Conservation (phyloP, 2,888 invertebrate species). For the Amorpha juglandis region DNA sequence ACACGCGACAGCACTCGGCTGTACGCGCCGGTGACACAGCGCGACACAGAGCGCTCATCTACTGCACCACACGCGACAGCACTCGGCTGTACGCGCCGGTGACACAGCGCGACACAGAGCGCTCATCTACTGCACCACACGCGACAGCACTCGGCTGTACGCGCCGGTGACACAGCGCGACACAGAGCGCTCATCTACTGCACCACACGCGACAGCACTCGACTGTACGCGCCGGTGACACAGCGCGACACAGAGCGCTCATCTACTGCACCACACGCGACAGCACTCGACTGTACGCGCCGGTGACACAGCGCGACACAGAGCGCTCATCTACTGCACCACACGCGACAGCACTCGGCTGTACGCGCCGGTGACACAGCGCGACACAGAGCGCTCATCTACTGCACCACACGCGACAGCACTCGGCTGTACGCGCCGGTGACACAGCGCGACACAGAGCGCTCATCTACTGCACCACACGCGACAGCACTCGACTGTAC, state of each 20-base stretch:
- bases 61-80: conserved; percentile 18
- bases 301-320: not conserved
- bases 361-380: not conserved
- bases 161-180: conserved; percentile 12
- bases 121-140: conserved; percentile 17
- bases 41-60: conserved; percentile 20
- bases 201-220: not conserved
- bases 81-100: conserved; percentile 19
- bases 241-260: not conserved
- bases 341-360: not conserved
- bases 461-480: not conserved
- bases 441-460: not conserved
- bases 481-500: not conserved
- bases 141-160: conserved; percentile 9
- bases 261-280: not conserved
- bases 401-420: not conserved
- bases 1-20: conserved; percentile 4
- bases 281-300: not conserved
- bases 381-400: not conserved
- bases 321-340: not conserved
- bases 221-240: not conserved
- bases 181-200: conserved; percentile 20
- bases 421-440: not conserved
- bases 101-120: conserved; percentile 14
- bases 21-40: conserved; percentile 17